These are phyloP conservation scores for Condylostylus longicornis DNA, from an alignment of 1,140 invertebrate species.

Conservation along the genomic window DNA sequence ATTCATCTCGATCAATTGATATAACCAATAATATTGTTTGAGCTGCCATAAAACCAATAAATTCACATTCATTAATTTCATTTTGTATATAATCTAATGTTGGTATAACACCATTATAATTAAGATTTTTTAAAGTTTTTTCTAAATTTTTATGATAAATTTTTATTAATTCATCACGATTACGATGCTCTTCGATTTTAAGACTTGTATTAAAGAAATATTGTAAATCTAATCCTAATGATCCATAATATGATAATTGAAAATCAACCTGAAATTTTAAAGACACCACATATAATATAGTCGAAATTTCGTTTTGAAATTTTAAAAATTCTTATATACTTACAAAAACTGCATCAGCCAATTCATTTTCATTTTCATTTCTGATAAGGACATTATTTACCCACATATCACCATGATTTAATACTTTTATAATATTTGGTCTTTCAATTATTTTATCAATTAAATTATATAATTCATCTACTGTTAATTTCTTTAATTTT, in stretches of 20 bases:
- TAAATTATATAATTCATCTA: too few relatives aligned
- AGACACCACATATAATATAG: neutral
- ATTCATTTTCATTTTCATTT: slow-evolving; percentile 24
- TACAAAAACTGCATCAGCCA: slow-evolving; percentile 26
- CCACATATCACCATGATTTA: slow-evolving; percentile 40
- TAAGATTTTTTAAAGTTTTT: slow-evolving; percentile 18
- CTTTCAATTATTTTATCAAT: too few relatives aligned
- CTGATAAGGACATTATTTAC: slow-evolving; percentile 40
- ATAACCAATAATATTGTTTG: too few relatives aligned
- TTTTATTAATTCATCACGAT: slow-evolving; percentile 22
- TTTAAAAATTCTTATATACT: slow-evolving; percentile 6
- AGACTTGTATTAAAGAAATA: slow-evolving; percentile 30
- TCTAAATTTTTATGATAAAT: slow-evolving; percentile 21
- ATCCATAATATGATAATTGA: slow-evolving; percentile 27
- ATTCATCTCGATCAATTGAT: too few relatives aligned
- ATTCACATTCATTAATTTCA: slow-evolving; percentile 19
- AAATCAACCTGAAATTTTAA: slow-evolving; percentile 20
- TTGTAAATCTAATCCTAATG: slow-evolving; percentile 27
- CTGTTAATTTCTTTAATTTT: too few relatives aligned
- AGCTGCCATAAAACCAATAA: slow-evolving; percentile 28
- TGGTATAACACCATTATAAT: slow-evolving; percentile 17
- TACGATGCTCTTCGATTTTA: slow-evolving; percentile 22
- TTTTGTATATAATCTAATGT: slow-evolving; percentile 19
- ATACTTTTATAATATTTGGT: slow-evolving; percentile 23
- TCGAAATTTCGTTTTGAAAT: neutral